These are phyloP conservation scores for Drosophila ustulata DNA, from an alignment of 2,888 invertebrate species.

Conservation along the genomic window DNA sequence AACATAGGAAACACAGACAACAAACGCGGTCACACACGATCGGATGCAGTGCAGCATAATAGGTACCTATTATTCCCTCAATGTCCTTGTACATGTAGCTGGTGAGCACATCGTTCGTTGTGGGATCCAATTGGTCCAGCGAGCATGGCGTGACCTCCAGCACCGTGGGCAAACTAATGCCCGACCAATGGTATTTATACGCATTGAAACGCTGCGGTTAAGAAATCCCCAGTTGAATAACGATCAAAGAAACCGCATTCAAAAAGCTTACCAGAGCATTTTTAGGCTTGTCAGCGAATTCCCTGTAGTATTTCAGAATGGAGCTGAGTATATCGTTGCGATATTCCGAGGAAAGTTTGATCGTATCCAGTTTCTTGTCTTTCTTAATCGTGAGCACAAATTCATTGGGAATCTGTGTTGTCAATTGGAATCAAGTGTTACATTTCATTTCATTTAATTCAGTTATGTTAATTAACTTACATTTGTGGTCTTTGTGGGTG, in stretches of 20 bases:
- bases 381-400: constrained; percentile 94
- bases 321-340: constrained; percentile 96
- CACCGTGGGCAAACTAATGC: constrained; percentile 93
- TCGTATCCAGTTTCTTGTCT: constrained; percentile 95
- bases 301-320: constrained; percentile 92
- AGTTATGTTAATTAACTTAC: constrained; percentile 60
- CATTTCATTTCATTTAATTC: constrained; percentile 20
- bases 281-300: constrained; percentile 92
- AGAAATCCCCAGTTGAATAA: background rate
- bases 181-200: constrained; percentile 99
- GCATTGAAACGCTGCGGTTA: constrained; percentile 91
- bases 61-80: constrained; percentile 88
- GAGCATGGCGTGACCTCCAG: constrained; percentile 97
- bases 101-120: constrained; percentile 92
- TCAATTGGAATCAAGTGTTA: constrained; percentile 15
- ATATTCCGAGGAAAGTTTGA: constrained; percentile 98
- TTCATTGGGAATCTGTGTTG: constrained; percentile 87
- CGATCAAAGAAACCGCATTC: background rate
- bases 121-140: constrained; percentile 95
- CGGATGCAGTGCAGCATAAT: constrained; percentile 27
- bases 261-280: constrained; percentile 88
- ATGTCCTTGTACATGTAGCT: constrained; percentile 95
- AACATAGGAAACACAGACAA: constrained; percentile 36
- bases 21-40: constrained; percentile 5
- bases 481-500: constrained; percentile 87